phyloP scores from a whole-genome alignment of 2,113 vertebrate genomes.

The Vanacampus margaritifer region DNA sequence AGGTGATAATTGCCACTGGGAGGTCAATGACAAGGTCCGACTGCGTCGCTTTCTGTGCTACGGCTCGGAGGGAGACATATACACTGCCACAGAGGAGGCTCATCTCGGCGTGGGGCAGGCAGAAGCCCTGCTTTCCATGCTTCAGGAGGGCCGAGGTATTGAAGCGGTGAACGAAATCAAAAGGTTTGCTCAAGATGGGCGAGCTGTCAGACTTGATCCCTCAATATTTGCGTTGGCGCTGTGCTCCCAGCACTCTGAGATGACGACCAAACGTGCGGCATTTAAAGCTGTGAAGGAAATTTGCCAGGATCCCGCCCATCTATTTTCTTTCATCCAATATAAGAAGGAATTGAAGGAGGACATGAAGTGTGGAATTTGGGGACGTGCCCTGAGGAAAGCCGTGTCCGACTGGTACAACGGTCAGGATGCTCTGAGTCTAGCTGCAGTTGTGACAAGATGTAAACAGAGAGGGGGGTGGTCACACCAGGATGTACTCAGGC shows the following conservation, averaged over 20 bases:
- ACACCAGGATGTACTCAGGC: conserved; percentile 89
- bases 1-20: conserved; percentile 52
- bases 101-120: conserved; percentile 71
- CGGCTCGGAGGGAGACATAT: conserved; percentile 80
- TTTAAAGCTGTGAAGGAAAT: conserved; percentile 85
- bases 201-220: conserved; percentile 73
- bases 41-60: conserved; percentile 88
- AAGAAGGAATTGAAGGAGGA: conserved; percentile 90
- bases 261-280: conserved; percentile 83
- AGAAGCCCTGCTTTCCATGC: conserved; percentile 76
- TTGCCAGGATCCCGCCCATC: conserved; percentile 80
- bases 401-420: conserved; percentile 92
- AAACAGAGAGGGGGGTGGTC: conserved; percentile 93
- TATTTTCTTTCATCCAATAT: conserved; percentile 89
- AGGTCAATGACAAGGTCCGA: conserved; percentile 73
- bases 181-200: conserved; percentile 76
- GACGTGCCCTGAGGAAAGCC: conserved; percentile 87
- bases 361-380: conserved; percentile 95
- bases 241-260: conserved; percentile 86
- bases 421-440: conserved; percentile 82
- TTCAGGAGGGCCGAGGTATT: conserved; percentile 82
- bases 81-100: conserved; percentile 75
- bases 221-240: conserved; percentile 84
- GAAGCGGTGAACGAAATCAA: conserved; percentile 87
- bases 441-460: conserved; percentile 85